Evolutionary conservation across 2,797 vertebrate species (phyloP), one percentile per base, ranked within the genome.

Genomic region (Coreius guichenoti): DNA sequence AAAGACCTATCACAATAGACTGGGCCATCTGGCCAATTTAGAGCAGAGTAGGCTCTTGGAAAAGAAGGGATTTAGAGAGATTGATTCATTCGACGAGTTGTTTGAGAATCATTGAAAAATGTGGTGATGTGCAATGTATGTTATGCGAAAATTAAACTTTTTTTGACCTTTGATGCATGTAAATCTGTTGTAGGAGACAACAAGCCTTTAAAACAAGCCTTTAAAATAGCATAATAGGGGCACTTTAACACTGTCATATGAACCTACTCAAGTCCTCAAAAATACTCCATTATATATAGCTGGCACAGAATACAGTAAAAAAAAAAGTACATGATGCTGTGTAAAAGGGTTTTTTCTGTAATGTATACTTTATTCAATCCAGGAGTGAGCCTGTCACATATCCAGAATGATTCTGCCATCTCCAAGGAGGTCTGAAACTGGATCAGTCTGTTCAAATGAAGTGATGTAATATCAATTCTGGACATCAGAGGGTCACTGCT

Each of bases 351-450:
- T 87, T 70, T 43, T 79, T 86, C 88, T 86, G 69, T 36, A 29
- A 31, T 83, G 80, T 91, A 86, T 86, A 77, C 61, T 83, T 82
- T 45, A 87, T 88, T 91, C 61, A 87, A 85, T 90, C 89, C 86
- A 84, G 54, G 21, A 82, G 76, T 21, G 72, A 77, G 31, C 31
- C 61, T 51, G 45, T 78, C 29, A 33, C 47, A 39, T 56, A 54
- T 86, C 54, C 86, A 83, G 45, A 67, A 81, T 31, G 33, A 26
- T 81, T 54, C 31, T 23, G 63, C 72, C 81, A 81, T 83, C 68
- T 74, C 23, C 7, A 23, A 63, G 68, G 83, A 47, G 68, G 68
- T 51, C 77, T 54, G 9, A 51, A 68, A 68, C 29, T 14, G 4
- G 16, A 73, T 31, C 36, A 63, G 8, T 47, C 9, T 67, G 45